Base-by-base conservation (phyloP, 2,113 vertebrate genomes). In the Camelus dromedarius region DNA sequence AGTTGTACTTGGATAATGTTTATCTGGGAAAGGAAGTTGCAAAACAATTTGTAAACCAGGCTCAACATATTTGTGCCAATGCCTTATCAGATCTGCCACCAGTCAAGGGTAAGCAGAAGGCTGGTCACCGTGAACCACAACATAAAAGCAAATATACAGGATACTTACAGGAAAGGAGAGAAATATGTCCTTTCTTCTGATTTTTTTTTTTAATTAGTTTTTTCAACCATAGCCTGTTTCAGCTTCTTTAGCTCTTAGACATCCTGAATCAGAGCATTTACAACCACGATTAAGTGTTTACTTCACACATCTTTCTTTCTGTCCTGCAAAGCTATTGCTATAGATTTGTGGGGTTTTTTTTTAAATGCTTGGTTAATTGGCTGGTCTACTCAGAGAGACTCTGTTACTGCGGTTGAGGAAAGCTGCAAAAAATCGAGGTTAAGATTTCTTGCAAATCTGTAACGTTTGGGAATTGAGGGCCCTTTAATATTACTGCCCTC, bases 291-390 rank as follows among this genome's bases (percentile, higher is more conserved):
- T 89, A 94, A 93, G 72, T 97, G 86, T 96, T 97, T 93, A 91
- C 88, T 98, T 98, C 98, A 98, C 98, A 98, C 96, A 70, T 98
- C 97, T 98, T 95, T 86, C 89, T 85, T 93, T 96, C 48, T 75
- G 93, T 97, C 95, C 92, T 97, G 38, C 82, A 97, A 97, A 98
- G 96, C 97, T 97, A 92, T 94, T 97, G 92, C 60, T 98, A 98
- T 98, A 98, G 98, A 98, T 99, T 97, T 96, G 98, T 97, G 98
- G 98, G 92, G 72, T 91, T 92, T 97, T 98, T 98, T 96, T 56
- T 9, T 42, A 42, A 98, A 98, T 97, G 97, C 84, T 96, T 98
- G 67, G 96, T 97, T 98, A 98, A 98, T 98, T 98, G 98, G 87
- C 95, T 73, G 93, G 82, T 89, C 96, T 97, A 93, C 95, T 87